Evolutionary conservation across 2,797 vertebrate genomes (phyloP).

Genomic region (Acrocephalus scirpaceus): DNA sequence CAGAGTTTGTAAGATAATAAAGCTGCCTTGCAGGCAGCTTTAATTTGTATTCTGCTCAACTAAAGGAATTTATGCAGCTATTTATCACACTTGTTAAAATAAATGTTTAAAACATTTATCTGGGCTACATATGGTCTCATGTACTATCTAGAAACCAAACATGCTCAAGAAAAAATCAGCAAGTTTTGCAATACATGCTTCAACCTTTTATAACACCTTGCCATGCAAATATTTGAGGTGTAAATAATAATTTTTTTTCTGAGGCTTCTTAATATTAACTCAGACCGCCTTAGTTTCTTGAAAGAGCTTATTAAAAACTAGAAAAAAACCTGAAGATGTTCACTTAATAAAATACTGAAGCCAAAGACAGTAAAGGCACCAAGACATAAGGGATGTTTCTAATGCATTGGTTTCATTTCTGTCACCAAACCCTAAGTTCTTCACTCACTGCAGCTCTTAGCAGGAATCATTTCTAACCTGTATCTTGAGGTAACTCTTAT

Average conservation of each 20-base stretch:
- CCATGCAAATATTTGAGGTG: not conserved
- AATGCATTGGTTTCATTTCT: not conserved
- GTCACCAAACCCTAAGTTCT: not conserved
- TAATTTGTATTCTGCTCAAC: not conserved
- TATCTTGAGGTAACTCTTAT: not conserved
- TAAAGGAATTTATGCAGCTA: not conserved
- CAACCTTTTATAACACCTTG: not conserved
- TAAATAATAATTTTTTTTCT: not conserved
- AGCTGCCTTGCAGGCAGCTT: not conserved
- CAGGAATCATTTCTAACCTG: not conserved
- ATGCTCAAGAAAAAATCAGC: not conserved
- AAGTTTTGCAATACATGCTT: not conserved
- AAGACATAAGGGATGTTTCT: not conserved
- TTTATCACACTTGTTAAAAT: constrained; percentile 17
- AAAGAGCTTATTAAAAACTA: not conserved
- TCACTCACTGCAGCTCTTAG: not conserved
- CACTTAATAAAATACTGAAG: not conserved
- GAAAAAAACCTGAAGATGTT: not conserved
- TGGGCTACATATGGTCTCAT: not conserved
- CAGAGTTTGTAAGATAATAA: constrained; percentile 7
- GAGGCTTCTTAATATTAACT: not conserved
- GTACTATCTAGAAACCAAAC: not conserved
- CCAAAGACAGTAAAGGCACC: not conserved
- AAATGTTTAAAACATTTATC: not conserved
- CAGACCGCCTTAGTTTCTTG: not conserved